Evolutionary conservation across 2,113 vertebrate species (phyloP).

Genomic region (Saguinus imperator): DNA sequence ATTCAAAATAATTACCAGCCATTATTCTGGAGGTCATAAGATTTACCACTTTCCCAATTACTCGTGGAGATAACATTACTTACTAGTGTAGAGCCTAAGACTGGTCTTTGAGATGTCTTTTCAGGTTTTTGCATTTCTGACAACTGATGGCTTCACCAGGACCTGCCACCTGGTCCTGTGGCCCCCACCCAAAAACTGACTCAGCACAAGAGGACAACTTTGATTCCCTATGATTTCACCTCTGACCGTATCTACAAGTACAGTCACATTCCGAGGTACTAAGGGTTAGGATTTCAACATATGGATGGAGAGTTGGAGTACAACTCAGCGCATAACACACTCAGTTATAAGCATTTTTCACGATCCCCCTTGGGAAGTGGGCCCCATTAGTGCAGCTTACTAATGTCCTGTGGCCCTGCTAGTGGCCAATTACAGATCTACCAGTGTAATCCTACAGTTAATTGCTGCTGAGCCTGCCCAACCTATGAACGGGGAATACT

Average conservation of each 20-base stretch:
- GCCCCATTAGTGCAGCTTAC: background rate
- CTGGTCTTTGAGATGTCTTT: no score
- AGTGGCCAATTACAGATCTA: background rate
- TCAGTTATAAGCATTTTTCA: background rate
- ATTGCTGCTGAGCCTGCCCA: background rate
- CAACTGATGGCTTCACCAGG: no score
- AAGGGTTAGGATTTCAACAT: background rate
- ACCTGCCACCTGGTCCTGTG: no score
- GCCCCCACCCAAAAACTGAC: no score
- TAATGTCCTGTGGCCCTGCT: background rate
- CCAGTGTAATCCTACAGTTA: background rate
- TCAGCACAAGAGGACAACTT: no score
- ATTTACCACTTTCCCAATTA: no score
- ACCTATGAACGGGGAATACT: background rate
- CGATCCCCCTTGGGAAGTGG: background rate
- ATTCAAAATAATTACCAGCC: no score
- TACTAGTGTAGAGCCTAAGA: no score
- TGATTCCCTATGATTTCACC: no score
- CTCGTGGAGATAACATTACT: no score
- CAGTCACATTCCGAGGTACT: background rate
- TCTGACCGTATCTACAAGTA: background rate
- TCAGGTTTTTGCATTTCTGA: no score
- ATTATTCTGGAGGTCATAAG: no score
- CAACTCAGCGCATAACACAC: background rate
- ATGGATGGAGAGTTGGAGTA: background rate